A percentile compares a stretch with the other conserved stretches of the same genome.
These are phyloP conservation scores for Discoglossus pictus DNA, from an alignment of 2,797 vertebrate genomes.

Conservation along the genomic window DNA sequence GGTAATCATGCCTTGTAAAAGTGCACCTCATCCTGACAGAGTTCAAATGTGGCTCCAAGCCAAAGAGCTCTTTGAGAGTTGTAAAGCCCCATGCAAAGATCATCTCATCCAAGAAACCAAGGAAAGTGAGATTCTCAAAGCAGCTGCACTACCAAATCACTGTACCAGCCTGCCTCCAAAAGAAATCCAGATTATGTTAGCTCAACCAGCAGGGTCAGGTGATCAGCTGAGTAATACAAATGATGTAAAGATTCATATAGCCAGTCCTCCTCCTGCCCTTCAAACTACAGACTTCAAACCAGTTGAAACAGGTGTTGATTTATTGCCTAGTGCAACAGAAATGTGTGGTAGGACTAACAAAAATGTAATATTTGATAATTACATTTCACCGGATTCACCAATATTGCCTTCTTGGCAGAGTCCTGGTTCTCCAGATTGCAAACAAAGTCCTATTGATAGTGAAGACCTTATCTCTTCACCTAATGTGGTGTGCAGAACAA, in stretches of 20 bases:
- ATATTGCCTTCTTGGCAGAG: conserved; percentile 85
- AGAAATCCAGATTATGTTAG: conserved; percentile 55
- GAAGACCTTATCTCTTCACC: conserved; percentile 57
- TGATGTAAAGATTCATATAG: conserved; percentile 47
- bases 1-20: conserved; percentile 91
- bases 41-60: conserved; percentile 93
- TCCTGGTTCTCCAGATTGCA: conserved; percentile 66
- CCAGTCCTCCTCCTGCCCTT: conserved; percentile 62
- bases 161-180: conserved; percentile 65
- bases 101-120: conserved; percentile 60
- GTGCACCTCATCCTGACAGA: conserved; percentile 83
- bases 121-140: conserved; percentile 55
- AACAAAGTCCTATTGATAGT: conserved; percentile 54
- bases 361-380: conserved; percentile 63
- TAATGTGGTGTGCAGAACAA: conserved; percentile 48
- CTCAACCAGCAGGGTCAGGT: conserved; percentile 51
- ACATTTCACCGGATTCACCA: conserved; percentile 77
- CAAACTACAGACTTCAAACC: conserved; percentile 57
- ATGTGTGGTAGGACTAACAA: conserved; percentile 58
- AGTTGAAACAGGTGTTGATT: conserved; percentile 32
- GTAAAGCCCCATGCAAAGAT: conserved; percentile 73
- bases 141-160: conserved; percentile 49
- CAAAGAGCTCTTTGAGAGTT: conserved; percentile 85
- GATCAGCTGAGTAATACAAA: conserved; percentile 10
- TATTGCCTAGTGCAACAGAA: conserved; percentile 20